Evolutionary conservation across 2,888 invertebrate species (phyloP).

Genomic region (Lissocephala sabroskyi): DNA sequence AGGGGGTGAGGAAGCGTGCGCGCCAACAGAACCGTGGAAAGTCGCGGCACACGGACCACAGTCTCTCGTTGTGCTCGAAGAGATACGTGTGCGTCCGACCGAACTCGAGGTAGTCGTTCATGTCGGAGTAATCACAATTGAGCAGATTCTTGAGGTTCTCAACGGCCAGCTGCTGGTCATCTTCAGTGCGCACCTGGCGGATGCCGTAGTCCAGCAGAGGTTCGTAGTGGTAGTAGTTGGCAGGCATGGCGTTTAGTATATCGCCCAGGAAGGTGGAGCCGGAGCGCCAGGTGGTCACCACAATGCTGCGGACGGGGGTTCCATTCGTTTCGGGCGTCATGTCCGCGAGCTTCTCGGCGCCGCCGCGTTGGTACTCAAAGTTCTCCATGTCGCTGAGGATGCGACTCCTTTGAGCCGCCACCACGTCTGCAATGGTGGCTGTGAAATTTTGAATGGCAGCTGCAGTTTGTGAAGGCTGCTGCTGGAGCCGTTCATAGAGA

Average conservation of each 20-base stretch:
- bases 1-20: constrained; percentile 81
- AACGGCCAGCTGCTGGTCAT: constrained; percentile 79
- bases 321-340: constrained; percentile 80
- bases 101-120: constrained; percentile 84
- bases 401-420: constrained; percentile 75
- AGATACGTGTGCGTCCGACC: constrained; percentile 85
- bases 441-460: constrained; percentile 66
- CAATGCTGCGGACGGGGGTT: constrained; percentile 81
- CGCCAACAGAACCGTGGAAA: constrained; percentile 80
- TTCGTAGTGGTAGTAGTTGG: constrained; percentile 92
- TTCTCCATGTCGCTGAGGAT: constrained; percentile 76
- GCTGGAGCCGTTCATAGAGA: constrained; percentile 33
- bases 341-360: constrained; percentile 77
- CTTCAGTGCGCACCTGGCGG: constrained; percentile 84
- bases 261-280: constrained; percentile 93
- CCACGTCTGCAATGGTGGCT: constrained; percentile 75
- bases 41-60: constrained; percentile 85
- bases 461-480: constrained; percentile 47
- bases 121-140: constrained; percentile 82
- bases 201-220: constrained; percentile 88
- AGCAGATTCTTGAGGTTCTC: constrained; percentile 81
- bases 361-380: constrained; percentile 77
- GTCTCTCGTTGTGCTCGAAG: constrained; percentile 87
- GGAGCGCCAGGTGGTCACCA: constrained; percentile 92
- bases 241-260: constrained; percentile 86